Percentiles rank a stretch among this genome's conserved stretches.
These are phyloP conservation scores for Clarias magur DNA, from an alignment of 2,113 vertebrate species.

Conservation along the genomic window DNA sequence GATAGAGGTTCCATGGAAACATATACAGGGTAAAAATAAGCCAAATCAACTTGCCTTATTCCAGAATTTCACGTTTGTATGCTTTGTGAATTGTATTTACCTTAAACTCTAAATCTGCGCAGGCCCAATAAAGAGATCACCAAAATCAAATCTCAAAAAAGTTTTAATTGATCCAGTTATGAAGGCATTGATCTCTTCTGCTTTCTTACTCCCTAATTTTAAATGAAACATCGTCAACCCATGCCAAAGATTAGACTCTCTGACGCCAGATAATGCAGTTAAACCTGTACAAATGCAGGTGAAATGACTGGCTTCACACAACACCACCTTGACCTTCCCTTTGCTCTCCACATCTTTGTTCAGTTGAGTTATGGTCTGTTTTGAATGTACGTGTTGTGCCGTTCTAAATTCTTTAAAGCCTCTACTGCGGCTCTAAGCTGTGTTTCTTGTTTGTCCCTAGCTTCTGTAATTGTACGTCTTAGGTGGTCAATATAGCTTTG, in stretches of 20 bases:
- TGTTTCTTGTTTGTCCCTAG: background rate
- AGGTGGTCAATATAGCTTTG: background rate
- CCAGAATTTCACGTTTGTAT: constrained; percentile 62
- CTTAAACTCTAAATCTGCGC: background rate
- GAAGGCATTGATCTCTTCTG: background rate
- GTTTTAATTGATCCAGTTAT: background rate
- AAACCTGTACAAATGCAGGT: background rate
- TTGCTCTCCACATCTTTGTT: background rate
- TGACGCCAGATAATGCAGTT: background rate
- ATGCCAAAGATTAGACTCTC: background rate
- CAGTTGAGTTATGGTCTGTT: background rate
- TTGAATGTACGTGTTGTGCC: background rate
- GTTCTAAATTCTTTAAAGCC: background rate
- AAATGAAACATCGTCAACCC: background rate
- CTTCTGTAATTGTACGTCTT: background rate
- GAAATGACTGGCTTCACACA: background rate
- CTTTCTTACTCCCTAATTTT: background rate
- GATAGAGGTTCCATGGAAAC: constrained; percentile 57
- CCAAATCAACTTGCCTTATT: constrained; percentile 60
- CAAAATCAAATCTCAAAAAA: background rate
- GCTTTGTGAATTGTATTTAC: constrained; percentile 25
- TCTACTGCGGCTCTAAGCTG: background rate
- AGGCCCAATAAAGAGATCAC: background rate
- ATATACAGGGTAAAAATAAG: constrained; percentile 59
- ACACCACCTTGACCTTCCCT: background rate